These are phyloP conservation scores for Brachyopa scutellaris DNA, from an alignment of 2,888 invertebrate genomes.

Conservation along the genomic window DNA sequence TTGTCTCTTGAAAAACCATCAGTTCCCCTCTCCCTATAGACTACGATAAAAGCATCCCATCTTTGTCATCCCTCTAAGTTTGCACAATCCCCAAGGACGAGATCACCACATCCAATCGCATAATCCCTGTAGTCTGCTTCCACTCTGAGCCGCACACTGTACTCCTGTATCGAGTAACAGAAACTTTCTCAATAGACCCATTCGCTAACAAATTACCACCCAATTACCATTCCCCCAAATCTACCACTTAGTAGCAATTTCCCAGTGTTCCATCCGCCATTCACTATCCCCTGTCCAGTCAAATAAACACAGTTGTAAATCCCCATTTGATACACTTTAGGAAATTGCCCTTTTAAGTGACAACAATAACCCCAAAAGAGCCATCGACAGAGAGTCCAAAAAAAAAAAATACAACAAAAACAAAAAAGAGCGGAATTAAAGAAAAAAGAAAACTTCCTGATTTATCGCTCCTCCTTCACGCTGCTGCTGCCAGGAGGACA, in stretches of 20 bases:
- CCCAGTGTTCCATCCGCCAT: constrained; percentile 24
- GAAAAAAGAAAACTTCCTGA: constrained; percentile 64
- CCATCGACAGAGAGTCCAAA: constrained; percentile 60
- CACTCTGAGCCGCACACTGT: too few relatives aligned
- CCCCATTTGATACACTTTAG: constrained; percentile 71
- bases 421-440: constrained; percentile 37
- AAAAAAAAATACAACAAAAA: constrained; percentile 25
- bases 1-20: background rate
- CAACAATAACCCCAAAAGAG: constrained; percentile 73
- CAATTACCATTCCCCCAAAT: constrained; percentile 59
- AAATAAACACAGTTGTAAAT: constrained; percentile 70
- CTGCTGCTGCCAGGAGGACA: constrained; percentile 1
- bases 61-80: too few relatives aligned
- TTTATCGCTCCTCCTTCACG: constrained; percentile 64
- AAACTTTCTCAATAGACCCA: constrained; percentile 1
- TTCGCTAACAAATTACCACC: constrained; percentile 69
- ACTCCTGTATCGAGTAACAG: too few relatives aligned
- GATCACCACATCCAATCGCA: too few relatives aligned
- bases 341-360: constrained; percentile 72
- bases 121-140: constrained; percentile 14
- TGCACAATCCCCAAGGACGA: too few relatives aligned
- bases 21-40: background rate
- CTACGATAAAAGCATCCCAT: background rate
- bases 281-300: constrained; percentile 40
- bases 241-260: constrained; percentile 51